Evolutionary conservation across 2,797 vertebrate genomes (phyloP), one percentile per base, ranked within the genome.

Genomic region (Sebastolobus alascanus): DNA sequence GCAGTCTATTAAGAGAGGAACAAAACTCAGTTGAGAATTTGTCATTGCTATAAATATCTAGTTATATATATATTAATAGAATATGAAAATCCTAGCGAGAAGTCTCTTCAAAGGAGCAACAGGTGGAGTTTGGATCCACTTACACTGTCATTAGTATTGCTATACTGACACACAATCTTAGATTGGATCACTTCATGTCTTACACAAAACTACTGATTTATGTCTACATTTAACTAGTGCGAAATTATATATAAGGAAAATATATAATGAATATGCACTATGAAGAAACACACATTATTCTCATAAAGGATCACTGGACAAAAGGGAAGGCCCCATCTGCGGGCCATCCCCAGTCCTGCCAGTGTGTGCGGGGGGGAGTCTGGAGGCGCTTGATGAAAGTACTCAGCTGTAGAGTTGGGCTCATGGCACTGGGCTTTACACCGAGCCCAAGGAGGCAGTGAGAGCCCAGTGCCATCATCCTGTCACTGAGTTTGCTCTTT

Each of bases 301-400:
- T 77, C 38, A 87, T 25, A 55, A 54, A 83, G 87, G 87, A 93
- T 91, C 92, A 89, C 12, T 20, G 91, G 94, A 94, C 92, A 77
- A 84, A 84, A 72, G 85, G 85, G 82, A 58, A 55, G 69, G 52
- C 71, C 75, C 75, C n/a, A 12, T 63, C 77, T 77, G 50, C 4
- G 71, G 89, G 88, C 74, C 46, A 16, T 75, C 79, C 84, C 74
- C 84, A 66, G 93, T 95, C 92, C 89, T 95, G 94, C 94, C 95
- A 95, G 95, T 96, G 95, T 96, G 95, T 91, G 87, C 82, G 84
- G 91, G 85, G 92, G 90, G 94, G 94, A 93, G 95, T 94, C 93
- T 91, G 85, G 90, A 94, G 95, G 92, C 93, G 94, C 80, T 96
- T 96, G 96, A 96, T 96, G 95, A 96, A 96, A 96, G 94, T 92